Evolutionary conservation across 2,113 vertebrate genomes (phyloP).

Genomic region (Pachyramphus minor): DNA sequence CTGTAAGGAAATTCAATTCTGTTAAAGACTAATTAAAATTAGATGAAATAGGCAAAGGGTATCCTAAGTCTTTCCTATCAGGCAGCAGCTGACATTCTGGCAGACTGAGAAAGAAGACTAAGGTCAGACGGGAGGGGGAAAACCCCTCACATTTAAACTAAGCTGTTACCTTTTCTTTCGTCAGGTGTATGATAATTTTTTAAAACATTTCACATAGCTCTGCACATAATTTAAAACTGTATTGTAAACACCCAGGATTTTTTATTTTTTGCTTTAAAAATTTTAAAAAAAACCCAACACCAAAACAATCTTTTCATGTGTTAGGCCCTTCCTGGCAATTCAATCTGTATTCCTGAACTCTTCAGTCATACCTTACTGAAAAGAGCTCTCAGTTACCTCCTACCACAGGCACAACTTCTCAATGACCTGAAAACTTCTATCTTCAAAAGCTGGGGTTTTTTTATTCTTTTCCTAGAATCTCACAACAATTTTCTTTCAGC

Average conservation of each 20-base stretch:
- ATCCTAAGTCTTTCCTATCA: rapidly evolving
- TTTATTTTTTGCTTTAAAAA: neutral
- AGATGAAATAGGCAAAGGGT: neutral
- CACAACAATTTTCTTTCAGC: neutral
- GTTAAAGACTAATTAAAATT: neutral
- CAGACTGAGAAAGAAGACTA: neutral
- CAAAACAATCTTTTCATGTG: too few relatives aligned
- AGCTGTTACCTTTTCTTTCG: neutral
- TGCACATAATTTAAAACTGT: neutral
- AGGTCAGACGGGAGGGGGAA: rapidly evolving
- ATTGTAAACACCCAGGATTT: neutral
- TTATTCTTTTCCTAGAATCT: neutral
- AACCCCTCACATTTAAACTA: neutral
- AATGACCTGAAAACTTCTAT: neutral
- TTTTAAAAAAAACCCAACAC: neutral
- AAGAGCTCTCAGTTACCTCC: neutral
- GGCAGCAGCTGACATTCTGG: neutral
- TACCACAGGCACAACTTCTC: neutral
- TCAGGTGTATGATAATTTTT: neutral
- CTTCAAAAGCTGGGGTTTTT: neutral
- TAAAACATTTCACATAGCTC: neutral
- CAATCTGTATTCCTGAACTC: neutral
- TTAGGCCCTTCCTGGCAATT: neutral
- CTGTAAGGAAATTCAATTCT: conserved; percentile 70
- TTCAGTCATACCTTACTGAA: neutral